phyloP scores from a whole-genome alignment of 2,113 vertebrate species.

The Scomber colias region DNA sequence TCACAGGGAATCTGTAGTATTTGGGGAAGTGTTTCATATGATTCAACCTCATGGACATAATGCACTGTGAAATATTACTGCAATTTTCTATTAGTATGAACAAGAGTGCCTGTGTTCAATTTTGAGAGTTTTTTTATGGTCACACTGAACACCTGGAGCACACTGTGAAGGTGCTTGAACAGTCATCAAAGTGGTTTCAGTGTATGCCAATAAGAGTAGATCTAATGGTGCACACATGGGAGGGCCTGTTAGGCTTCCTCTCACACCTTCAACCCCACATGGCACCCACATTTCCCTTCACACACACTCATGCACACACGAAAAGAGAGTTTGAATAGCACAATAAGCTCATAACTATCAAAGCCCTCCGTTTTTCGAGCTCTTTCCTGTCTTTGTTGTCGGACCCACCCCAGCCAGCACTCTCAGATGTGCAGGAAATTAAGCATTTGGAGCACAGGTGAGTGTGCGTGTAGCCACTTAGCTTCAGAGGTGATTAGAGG shows the following conservation, averaged over 20 bases:
- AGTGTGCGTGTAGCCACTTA: slow-evolving; percentile 23
- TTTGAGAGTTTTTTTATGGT: slow-evolving; percentile 46
- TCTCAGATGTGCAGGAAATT: slow-evolving; percentile 78
- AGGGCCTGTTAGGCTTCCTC: slow-evolving; percentile 65
- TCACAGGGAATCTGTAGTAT: slow-evolving; percentile 17
- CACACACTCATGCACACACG: slow-evolving; percentile 50
- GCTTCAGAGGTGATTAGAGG: slow-evolving; percentile 33
- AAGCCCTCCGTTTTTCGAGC: slow-evolving; percentile 68
- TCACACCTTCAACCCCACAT: slow-evolving; percentile 73
- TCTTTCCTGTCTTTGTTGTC: slow-evolving; percentile 76
- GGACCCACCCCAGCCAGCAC: slow-evolving; percentile 9
- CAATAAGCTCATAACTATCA: slow-evolving; percentile 71
- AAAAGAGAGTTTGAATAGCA: slow-evolving; percentile 52
- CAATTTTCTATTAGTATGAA: slow-evolving; percentile 38
- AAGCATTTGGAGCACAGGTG: slow-evolving; percentile 71
- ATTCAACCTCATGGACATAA: not conserved
- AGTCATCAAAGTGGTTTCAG: slow-evolving; percentile 61
- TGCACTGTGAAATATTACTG: slow-evolving; percentile 29
- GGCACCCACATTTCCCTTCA: slow-evolving; percentile 73
- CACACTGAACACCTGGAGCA: slow-evolving; percentile 60
- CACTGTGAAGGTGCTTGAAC: slow-evolving; percentile 22
- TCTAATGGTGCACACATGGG: slow-evolving; percentile 58
- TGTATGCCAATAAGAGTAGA: slow-evolving; percentile 11
- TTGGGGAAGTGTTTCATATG: slow-evolving; percentile 28
- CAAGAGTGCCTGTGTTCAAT: slow-evolving; percentile 55